A percentile compares a stretch with the other conserved stretches of the same genome.
phyloP scores from a whole-genome alignment of 1,140 invertebrate genomes.

The Drosophila sechellia region DNA sequence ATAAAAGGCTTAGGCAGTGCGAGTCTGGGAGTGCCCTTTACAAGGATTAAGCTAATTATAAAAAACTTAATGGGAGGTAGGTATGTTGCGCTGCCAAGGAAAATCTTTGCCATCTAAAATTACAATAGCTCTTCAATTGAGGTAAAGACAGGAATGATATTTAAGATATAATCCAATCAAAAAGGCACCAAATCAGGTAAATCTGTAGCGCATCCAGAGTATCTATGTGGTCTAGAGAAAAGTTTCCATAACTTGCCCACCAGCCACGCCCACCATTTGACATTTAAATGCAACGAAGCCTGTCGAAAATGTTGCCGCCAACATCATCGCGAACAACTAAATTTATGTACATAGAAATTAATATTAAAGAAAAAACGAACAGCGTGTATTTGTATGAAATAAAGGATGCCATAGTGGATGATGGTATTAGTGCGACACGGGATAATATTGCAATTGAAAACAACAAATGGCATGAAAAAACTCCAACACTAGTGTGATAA shows the following conservation, averaged over 20 bases:
- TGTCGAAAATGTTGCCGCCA: slow-evolving; percentile 58
- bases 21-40: slow-evolving; percentile 26
- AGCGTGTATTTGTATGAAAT: slow-evolving; percentile 19
- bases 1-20: slow-evolving; percentile 1
- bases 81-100: too few species aligned
- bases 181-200: too few species aligned
- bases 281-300: slow-evolving; percentile 70
- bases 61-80: neutral
- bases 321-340: slow-evolving; percentile 60
- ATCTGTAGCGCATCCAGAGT: slow-evolving; percentile 5
- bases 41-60: neutral
- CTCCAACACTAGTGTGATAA: slow-evolving; percentile 46
- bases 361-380: slow-evolving; percentile 57
- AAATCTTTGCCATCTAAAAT: too few species aligned
- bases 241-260: neutral
- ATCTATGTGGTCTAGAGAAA: neutral
- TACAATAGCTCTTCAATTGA: too few species aligned
- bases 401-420: slow-evolving; percentile 22
- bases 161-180: too few species aligned
- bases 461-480: slow-evolving; percentile 10
- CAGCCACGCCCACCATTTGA: slow-evolving; percentile 11
- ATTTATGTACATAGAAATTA: slow-evolving; percentile 82
- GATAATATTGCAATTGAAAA: slow-evolving; percentile 37
- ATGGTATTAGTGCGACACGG: slow-evolving; percentile 19
- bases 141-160: neutral